These are phyloP conservation scores for Sceloporus tristichus DNA, from an alignment of 2,113 vertebrate species.

Conservation along the genomic window DNA sequence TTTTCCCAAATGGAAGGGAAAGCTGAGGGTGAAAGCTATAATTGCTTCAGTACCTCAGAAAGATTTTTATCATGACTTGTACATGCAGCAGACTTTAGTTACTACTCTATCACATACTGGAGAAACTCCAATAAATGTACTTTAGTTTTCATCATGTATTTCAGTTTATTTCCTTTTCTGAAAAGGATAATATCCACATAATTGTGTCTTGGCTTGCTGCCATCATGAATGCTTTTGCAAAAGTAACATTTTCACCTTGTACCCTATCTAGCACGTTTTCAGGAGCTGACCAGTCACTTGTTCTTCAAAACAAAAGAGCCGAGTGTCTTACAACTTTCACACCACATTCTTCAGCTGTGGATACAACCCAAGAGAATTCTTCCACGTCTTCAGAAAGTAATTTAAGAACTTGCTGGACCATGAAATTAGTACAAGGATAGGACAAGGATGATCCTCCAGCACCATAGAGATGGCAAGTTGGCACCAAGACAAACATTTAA, in stretches of 20 bases:
- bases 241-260: background rate
- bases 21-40: background rate
- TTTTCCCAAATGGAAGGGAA: background rate
- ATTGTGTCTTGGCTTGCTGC: background rate
- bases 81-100: background rate
- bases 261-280: background rate
- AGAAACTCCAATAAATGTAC: background rate
- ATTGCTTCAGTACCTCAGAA: background rate
- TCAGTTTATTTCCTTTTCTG: too few relatives aligned
- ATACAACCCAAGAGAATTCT: background rate
- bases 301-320: background rate
- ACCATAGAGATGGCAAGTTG: background rate
- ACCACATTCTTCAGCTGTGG: background rate
- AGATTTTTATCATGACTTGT: background rate
- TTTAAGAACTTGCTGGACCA: background rate
- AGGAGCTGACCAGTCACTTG: background rate
- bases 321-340: background rate
- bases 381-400: constrained; percentile 18
- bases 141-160: background rate
- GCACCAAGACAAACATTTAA: background rate
- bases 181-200: background rate
- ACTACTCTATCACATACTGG: background rate
- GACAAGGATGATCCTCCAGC: background rate
- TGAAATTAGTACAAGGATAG: constrained; percentile 7
- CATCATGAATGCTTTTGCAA: background rate